Evolutionary conservation across 2,797 vertebrate species (phyloP).

Genomic region (Orestias chungarensis): DNA sequence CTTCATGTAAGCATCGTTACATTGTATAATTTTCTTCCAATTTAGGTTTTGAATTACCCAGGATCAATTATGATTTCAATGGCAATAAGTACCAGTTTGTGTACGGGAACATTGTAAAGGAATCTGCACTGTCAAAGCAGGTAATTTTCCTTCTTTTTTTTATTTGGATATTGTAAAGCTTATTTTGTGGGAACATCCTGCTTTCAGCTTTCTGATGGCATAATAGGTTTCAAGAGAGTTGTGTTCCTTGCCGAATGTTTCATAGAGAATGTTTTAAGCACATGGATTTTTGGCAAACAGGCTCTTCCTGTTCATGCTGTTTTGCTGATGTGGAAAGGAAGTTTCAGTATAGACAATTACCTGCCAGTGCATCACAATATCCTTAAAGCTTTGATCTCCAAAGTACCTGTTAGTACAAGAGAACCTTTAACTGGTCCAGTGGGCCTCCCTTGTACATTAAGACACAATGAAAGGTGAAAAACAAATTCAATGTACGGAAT

Average conservation of each 20-base stretch:
- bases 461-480: constrained; percentile 37
- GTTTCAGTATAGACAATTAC: constrained; percentile 30
- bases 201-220: neutral
- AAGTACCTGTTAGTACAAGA: constrained; percentile 10
- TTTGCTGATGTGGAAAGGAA: constrained; percentile 21
- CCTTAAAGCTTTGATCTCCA: constrained; percentile 25
- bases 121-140: constrained; percentile 82
- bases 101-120: constrained; percentile 78
- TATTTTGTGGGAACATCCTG: constrained; percentile 15
- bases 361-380: neutral
- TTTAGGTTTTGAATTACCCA: constrained; percentile 90
- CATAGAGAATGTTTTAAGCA: neutral
- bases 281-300: constrained; percentile 24
- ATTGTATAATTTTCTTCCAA: constrained; percentile 5
- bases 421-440: constrained; percentile 7
- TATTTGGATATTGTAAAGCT: neutral
- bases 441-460: constrained; percentile 2
- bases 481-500: constrained; percentile 19
- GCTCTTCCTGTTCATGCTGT: constrained; percentile 38
- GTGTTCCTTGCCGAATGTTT: neutral
- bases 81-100: constrained; percentile 85
- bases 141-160: constrained; percentile 66
- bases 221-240: constrained; percentile 10
- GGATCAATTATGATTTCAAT: constrained; percentile 90
- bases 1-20: neutral